phyloP scores from a whole-genome alignment of 2,888 invertebrate genomes.

The Conistra vaccinii region DNA sequence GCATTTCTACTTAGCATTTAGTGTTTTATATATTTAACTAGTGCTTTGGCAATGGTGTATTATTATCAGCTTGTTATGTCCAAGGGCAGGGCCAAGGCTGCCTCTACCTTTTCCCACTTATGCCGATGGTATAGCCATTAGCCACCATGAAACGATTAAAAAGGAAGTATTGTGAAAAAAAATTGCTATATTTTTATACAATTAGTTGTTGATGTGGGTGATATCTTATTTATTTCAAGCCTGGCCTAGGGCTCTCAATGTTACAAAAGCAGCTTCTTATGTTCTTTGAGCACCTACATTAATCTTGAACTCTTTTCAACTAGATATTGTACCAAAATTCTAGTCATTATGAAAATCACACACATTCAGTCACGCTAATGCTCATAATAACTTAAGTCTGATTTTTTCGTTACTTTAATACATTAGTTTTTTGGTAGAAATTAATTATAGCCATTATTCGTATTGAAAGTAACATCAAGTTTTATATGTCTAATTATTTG shows the following conservation, averaged over 20 bases:
- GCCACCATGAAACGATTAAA: neutral
- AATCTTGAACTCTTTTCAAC: slow-evolving; percentile 7
- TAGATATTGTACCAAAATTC: neutral
- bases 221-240: neutral
- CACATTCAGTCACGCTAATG: slow-evolving; percentile 32
- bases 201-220: neutral
- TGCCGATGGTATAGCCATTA: neutral
- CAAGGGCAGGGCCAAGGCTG: neutral
- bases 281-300: neutral
- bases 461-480: slow-evolving; percentile 13
- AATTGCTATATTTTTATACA: neutral
- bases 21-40: neutral
- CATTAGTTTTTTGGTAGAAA: neutral
- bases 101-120: too few species aligned
- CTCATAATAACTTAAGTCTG: slow-evolving; percentile 22
- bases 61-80: neutral
- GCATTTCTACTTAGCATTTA: neutral
- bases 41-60: neutral
- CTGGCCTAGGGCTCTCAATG: neutral
- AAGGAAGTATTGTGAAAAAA: neutral
- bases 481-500: slow-evolving; percentile 3
- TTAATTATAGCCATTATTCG: slow-evolving; percentile 28
- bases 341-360: slow-evolving; percentile 36
- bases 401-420: slow-evolving; percentile 1
- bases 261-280: neutral